phyloP scores from a whole-genome alignment of 2,113 vertebrate genomes.

The Sphyrna mokarran region DNA sequence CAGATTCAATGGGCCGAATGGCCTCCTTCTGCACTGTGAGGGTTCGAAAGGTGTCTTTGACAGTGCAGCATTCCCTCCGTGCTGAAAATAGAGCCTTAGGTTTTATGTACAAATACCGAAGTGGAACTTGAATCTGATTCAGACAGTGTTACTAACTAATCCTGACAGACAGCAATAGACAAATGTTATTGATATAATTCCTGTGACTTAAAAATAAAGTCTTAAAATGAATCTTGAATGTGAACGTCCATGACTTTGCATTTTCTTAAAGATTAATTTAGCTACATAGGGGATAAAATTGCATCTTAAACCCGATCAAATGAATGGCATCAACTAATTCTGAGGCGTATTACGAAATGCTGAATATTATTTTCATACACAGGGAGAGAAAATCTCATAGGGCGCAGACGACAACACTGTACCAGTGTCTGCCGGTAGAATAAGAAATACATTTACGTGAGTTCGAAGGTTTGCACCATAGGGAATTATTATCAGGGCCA shows the following conservation, averaged over 20 bases:
- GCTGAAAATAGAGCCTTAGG: not conserved
- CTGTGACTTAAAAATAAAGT: not conserved
- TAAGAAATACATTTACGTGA: not conserved
- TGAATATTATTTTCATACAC: not conserved
- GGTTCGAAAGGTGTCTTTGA: not conserved
- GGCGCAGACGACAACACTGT: not conserved
- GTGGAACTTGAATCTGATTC: not conserved
- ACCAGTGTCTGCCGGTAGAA: not conserved
- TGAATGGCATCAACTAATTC: not conserved
- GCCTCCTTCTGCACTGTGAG: too few relatives aligned
- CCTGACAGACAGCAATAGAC: too few relatives aligned
- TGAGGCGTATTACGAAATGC: not conserved
- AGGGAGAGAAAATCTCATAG: not conserved
- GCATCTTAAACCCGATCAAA: not conserved
- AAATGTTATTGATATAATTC: not conserved
- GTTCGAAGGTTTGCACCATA: not conserved
- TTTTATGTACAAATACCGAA: not conserved
- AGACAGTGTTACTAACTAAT: too few relatives aligned
- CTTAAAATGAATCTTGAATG: not conserved
- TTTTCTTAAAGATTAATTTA: not conserved
- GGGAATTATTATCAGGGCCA: not conserved
- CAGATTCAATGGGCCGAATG: too few relatives aligned
- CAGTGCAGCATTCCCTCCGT: not conserved
- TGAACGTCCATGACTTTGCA: not conserved
- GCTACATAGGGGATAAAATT: not conserved